Evolutionary conservation across 2,888 invertebrate species (phyloP), one percentile per base, ranked within the genome.

Genomic region (Rosalia funebris): DNA sequence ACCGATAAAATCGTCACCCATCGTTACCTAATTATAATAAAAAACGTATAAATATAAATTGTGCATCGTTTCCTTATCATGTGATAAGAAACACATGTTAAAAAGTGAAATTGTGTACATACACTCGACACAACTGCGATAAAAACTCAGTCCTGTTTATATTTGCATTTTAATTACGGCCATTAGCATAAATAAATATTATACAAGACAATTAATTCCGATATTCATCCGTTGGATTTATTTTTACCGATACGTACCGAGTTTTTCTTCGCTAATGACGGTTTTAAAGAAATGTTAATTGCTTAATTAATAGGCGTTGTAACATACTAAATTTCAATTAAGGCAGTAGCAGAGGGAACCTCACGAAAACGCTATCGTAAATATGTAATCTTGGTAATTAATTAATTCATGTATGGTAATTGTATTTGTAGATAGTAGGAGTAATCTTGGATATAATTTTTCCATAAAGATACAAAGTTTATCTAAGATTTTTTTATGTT

Each of bases 121-220:
- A 61, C 20, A 36, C 46, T 58, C 39, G 20, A 45, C 16, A 57
- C 46, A 60, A 57, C 57, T 41, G 36, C 56, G 60, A 62, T 62
- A 62, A 62, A 37, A 54, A 57, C 15, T 44, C 36, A 31, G 57
- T 57, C 50, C 59, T 52, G 58, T 55, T 39, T 55, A 36, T 59
- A 68, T 68, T 65, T 64, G 58, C 66, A 68, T 68, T 65, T 68
- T 68, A 70, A 70, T 68, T 68, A 66, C 39, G 36, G 42, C 42
- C 47, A 68, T 70, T 70, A 61, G 61, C 68, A 66, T 68, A 70
- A 63, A 62, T 65, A 60, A 68, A 66, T 68, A 65, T 9, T 9
- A 25, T 25, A 5, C 25, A 25, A 25, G 25, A 5, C 25, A 9
- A 3, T 25, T 25, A 25, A 14, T 41, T 41, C 20, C 19, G 17